Base-by-base conservation (phyloP, 2,888 invertebrate species). In the Agriopis aurantiaria region DNA sequence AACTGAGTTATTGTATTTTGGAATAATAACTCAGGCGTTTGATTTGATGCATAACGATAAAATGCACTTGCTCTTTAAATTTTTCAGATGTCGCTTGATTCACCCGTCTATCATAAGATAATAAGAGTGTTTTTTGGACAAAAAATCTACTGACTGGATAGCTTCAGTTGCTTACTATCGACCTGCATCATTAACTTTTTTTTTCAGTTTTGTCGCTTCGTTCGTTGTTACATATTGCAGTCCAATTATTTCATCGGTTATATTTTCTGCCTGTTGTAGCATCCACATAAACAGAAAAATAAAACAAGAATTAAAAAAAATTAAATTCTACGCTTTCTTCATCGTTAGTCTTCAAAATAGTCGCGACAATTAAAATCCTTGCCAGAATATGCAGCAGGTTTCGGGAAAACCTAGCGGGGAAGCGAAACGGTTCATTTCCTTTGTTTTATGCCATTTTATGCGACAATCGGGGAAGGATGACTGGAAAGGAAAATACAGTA, bases 361-460 rank as follows among this genome's bases (percentile, higher is more conserved):
- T 43, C n/a, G 56, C 14, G 33, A 41, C 57, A 33, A 63, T 63
- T 58, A 59, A 59, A 69, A 69, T 48, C 23, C 49, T n/a, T 68
- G 45, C 12, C 45, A 53, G 23, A 69, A 65, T 45, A 65, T 75
- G 75, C 78, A 79, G 81, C 78, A 75, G 80, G 80, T 81, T 82
- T 79, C 80, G 79, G 81, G 83, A 80, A 80, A 82, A 79, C 77
- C 76, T 79, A 80, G 77, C 80, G 77, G 80, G 81, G 82, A 82
- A 80, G 80, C 80, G 80, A 82, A 86, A 87, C 85, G 85, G 85
- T 88, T 88, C 84, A 87, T 90, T 88, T 87, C 80, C 83, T 87
- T 88, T 89, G 88, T 90, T 90, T 89, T 88, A 89, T 87, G 87
- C 84, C 88, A 89, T 90, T 90, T 89, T 89, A 90, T 87, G 88